Percentiles rank a stretch among this genome's conserved stretches.
These are phyloP conservation scores for Neogale vison DNA, from an alignment of 2,113 vertebrate genomes.

Conservation along the genomic window DNA sequence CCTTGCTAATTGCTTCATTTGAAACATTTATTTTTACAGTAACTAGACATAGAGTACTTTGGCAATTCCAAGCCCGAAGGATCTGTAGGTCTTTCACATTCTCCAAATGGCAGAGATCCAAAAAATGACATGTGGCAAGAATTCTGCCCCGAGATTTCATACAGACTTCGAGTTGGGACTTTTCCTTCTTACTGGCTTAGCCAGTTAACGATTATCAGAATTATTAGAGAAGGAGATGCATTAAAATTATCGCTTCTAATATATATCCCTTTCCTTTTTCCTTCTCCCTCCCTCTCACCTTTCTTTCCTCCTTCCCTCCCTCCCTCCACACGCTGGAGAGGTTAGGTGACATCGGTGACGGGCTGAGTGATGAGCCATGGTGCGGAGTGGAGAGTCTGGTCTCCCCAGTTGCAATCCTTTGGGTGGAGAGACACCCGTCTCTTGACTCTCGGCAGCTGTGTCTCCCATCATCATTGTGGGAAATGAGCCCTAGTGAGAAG, in stretches of 20 bases:
- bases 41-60: neutral
- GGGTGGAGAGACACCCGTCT: neutral
- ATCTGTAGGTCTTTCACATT: neutral
- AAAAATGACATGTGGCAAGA: neutral
- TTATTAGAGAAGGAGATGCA: neutral
- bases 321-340: neutral
- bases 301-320: too few relatives aligned
- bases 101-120: neutral
- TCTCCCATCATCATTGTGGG: neutral
- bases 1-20: neutral
- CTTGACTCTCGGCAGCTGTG: neutral
- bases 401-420: neutral
- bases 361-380: neutral
- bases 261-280: neutral
- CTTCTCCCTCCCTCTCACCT: accelerated
- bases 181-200: neutral
- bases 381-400: neutral
- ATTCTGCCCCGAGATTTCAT: neutral
- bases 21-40: neutral
- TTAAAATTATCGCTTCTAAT: neutral
- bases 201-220: neutral
- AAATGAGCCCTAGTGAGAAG: neutral
- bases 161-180: neutral
- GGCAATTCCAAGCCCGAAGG: neutral
- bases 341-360: neutral